phyloP scores from a whole-genome alignment of 2,888 invertebrate genomes.

The Neoaliturus tenellus region DNA sequence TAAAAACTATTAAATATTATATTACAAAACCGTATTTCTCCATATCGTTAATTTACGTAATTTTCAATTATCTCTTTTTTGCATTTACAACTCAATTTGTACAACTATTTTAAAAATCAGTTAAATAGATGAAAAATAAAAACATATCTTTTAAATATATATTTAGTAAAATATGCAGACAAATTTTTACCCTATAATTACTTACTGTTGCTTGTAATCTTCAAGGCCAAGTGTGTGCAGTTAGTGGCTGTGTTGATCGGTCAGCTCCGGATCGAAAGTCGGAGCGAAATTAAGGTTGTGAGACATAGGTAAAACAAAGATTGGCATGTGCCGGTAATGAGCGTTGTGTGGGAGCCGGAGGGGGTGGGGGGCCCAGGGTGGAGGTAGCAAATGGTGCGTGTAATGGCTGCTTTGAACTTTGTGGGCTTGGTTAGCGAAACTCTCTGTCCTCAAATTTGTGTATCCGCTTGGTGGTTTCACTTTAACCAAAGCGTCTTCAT shows the following conservation, averaged over 20 bases:
- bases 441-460: neutral
- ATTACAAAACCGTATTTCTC: no score
- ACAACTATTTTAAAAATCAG: no score
- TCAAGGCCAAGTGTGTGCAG: neutral
- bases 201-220: constrained; percentile 15
- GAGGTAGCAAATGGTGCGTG: neutral
- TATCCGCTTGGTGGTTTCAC: constrained; percentile 1
- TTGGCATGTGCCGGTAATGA: constrained; percentile 14
- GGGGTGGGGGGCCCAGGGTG: constrained; percentile 30
- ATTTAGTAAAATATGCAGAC: no score
- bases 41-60: no score
- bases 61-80: no score
- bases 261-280: neutral
- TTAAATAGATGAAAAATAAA: no score
- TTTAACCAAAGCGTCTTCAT: neutral
- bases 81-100: no score
- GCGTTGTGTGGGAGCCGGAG: neutral
- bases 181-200: no score
- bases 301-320: constrained; percentile 42
- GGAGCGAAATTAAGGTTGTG: constrained; percentile 37
- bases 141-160: no score
- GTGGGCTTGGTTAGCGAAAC: neutral
- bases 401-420: constrained; percentile 12
- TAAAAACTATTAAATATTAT: no score
- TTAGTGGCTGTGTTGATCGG: constrained; percentile 41